A percentile compares a stretch with the other conserved stretches of the same genome.
Conservation (phyloP, 1,140 invertebrate genomes). For the Atopsyche davidsoni region DNA sequence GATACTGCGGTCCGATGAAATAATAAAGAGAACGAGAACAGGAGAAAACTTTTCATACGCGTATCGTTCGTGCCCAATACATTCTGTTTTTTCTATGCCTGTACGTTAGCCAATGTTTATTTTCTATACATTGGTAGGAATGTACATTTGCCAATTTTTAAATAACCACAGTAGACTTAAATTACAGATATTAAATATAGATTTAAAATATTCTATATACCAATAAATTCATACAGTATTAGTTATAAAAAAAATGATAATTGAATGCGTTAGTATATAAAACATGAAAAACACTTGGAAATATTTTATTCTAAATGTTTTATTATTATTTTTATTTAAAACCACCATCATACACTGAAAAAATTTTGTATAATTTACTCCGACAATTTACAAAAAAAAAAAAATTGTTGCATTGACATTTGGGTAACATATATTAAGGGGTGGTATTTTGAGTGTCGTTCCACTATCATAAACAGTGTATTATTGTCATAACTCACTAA, state of each 20-base stretch:
- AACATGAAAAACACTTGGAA: too few species aligned
- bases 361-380: too few species aligned
- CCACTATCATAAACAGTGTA: conserved; percentile 31
- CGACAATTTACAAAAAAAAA: background rate
- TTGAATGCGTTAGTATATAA: too few species aligned
- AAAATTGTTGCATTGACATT: too few species aligned
- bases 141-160: conserved; percentile 2
- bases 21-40: conserved; percentile 18
- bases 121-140: conserved; percentile 9
- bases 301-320: too few species aligned
- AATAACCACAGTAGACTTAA: background rate
- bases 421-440: too few species aligned
- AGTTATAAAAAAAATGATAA: too few species aligned
- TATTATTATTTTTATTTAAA: too few species aligned
- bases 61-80: conserved; percentile 10
- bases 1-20: conserved; percentile 17
- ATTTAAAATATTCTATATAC: background rate
- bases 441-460: conserved; percentile 7
- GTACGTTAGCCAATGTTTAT: conserved; percentile 12
- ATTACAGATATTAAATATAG: background rate
- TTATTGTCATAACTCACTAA: conserved; percentile 30
- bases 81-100: conserved; percentile 2
- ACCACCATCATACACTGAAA: too few species aligned
- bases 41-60: conserved; percentile 13
- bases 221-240: too few species aligned